These are phyloP conservation scores for Gobius niger DNA, from an alignment of 2,113 vertebrate species.

Conservation along the genomic window DNA sequence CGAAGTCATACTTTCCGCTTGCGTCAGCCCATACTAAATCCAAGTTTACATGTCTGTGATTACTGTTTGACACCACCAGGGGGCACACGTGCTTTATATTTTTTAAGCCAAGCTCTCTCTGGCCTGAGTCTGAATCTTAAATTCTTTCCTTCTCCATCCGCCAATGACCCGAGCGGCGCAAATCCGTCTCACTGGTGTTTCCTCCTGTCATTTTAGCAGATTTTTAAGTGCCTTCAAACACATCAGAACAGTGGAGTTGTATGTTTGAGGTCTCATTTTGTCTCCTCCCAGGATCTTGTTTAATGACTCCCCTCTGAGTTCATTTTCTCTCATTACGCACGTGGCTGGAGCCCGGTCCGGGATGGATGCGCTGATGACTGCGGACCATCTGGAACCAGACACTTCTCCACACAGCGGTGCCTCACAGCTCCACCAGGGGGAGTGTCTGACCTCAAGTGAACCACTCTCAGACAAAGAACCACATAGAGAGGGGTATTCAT, in stretches of 20 bases:
- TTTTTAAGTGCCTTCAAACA: background rate
- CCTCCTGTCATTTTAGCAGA: background rate
- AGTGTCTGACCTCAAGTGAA: background rate
- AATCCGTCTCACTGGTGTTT: background rate
- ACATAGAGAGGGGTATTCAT: background rate
- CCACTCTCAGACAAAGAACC: background rate
- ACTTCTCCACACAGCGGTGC: background rate
- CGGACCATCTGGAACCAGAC: background rate
- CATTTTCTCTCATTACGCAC: background rate
- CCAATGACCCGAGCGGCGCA: background rate
- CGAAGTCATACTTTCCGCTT: background rate
- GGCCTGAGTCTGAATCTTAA: background rate
- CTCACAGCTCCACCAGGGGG: background rate
- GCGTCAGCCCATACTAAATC: no score
- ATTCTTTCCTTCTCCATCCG: background rate
- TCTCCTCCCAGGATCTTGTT: background rate
- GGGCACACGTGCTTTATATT: constrained; percentile 9
- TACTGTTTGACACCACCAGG: constrained; percentile 1
- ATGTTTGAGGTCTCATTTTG: background rate
- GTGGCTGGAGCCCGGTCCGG: background rate
- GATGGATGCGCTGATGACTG: background rate
- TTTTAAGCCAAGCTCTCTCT: background rate
- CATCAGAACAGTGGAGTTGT: background rate
- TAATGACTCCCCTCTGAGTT: no score
- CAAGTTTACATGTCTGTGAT: background rate